Evolutionary conservation across 2,888 invertebrate genomes (phyloP).

Genomic region (Hydraecia micacea): DNA sequence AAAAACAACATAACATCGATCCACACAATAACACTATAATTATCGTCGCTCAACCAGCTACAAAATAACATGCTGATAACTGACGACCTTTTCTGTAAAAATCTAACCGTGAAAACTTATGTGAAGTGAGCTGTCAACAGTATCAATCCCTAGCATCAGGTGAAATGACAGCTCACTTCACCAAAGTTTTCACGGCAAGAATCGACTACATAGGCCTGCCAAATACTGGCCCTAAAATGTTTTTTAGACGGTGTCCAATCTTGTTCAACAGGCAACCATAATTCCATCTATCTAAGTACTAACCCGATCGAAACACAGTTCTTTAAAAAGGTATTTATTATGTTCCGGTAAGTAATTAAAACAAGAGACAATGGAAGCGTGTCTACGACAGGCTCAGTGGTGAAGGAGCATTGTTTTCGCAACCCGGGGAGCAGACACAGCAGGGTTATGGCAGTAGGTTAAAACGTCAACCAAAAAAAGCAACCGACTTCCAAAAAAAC

Average conservation of each 20-base stretch:
- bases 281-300: conserved; percentile 10
- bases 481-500: not conserved
- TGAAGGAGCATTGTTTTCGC: conserved; percentile 59
- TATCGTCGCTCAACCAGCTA: not conserved
- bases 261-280: not conserved
- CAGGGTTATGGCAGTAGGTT: conserved; percentile 34
- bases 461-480: not conserved
- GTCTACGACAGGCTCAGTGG: conserved; percentile 61
- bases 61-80: not conserved
- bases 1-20: too few relatives aligned
- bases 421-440: conserved; percentile 22
- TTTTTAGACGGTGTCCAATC: not conserved
- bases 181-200: not conserved
- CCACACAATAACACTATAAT: too few relatives aligned
- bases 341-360: conserved; percentile 68
- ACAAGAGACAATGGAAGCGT: conserved; percentile 61
- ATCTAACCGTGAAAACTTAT: not conserved
- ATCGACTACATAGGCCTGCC: not conserved
- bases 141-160: too few relatives aligned
- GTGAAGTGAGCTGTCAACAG: not conserved
- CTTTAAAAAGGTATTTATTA: conserved; percentile 57
- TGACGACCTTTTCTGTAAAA: not conserved
- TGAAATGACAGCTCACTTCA: not conserved
- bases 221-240: not conserved
- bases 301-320: conserved; percentile 32